phyloP scores from a whole-genome alignment of 2,888 invertebrate species.

The Melieria omissa region DNA sequence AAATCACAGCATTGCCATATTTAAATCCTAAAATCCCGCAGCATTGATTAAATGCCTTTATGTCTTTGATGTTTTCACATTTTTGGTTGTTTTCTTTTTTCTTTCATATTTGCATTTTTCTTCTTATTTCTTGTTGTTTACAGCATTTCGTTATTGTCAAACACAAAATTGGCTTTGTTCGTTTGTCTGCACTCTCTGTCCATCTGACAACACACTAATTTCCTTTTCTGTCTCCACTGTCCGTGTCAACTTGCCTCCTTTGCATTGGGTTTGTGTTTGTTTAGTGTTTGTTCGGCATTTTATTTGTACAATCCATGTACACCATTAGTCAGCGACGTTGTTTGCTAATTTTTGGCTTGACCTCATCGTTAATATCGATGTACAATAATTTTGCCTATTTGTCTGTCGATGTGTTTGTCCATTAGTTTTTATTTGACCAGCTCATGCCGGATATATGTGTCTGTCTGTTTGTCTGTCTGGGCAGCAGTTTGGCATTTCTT shows the following conservation, averaged over 20 bases:
- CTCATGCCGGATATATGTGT: constrained; percentile 16
- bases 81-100: background rate
- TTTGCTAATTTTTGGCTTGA: constrained; percentile 5
- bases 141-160: background rate
- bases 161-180: constrained; percentile 1
- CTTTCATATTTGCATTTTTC: background rate
- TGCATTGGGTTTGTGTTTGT: background rate
- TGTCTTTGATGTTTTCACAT: background rate
- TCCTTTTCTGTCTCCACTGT: constrained; percentile 20
- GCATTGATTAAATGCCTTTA: background rate
- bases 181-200: background rate
- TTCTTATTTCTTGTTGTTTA: background rate
- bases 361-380: background rate
- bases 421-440: background rate
- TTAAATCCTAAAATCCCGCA: no score
- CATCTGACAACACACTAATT: background rate
- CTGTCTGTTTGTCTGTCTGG: constrained; percentile 9
- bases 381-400: background rate
- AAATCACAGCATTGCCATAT: no score
- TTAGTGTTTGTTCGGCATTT: constrained; percentile 10
- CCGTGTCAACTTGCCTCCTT: constrained; percentile 18
- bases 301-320: constrained; percentile 12
- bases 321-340: constrained; percentile 25
- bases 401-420: background rate
- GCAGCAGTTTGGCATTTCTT: background rate